phyloP scores from a whole-genome alignment of 2,797 vertebrate species.

The Oryzias sinensis region DNA sequence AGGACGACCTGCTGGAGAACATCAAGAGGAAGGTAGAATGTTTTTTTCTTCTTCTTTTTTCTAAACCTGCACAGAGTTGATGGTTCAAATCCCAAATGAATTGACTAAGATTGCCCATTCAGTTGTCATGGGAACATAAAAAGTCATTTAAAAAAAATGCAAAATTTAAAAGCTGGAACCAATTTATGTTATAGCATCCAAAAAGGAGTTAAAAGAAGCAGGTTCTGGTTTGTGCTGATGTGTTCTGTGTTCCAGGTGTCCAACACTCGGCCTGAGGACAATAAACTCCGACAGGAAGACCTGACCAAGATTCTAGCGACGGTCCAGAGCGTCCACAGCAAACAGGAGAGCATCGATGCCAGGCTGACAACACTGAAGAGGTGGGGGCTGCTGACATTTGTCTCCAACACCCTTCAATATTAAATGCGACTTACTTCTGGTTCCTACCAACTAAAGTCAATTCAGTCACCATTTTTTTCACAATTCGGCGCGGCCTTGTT shows the following conservation, averaged over 20 bases:
- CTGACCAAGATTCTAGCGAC: constrained; percentile 88
- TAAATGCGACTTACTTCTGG: background rate
- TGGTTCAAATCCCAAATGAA: too few relatives aligned
- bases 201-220: too few relatives aligned
- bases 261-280: constrained; percentile 89
- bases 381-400: constrained; percentile 59
- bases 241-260: constrained; percentile 81
- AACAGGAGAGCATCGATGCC: constrained; percentile 90
- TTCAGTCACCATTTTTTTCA: too few relatives aligned
- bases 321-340: constrained; percentile 90
- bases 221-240: too few relatives aligned
- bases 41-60: too few relatives aligned
- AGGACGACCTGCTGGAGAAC: constrained; percentile 91
- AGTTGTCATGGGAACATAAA: too few relatives aligned
- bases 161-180: too few relatives aligned
- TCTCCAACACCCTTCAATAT: background rate
- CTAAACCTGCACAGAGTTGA: background rate
- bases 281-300: constrained; percentile 90
- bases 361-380: constrained; percentile 90
- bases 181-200: too few relatives aligned
- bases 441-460: too few relatives aligned
- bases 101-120: too few relatives aligned
- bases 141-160: too few relatives aligned
- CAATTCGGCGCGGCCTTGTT: too few relatives aligned
- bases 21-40: constrained; percentile 92